Percentiles rank a stretch among this genome's conserved stretches.
Evolutionary conservation across 2,113 vertebrate genomes (phyloP).

Genomic region (Euleptes europaea): DNA sequence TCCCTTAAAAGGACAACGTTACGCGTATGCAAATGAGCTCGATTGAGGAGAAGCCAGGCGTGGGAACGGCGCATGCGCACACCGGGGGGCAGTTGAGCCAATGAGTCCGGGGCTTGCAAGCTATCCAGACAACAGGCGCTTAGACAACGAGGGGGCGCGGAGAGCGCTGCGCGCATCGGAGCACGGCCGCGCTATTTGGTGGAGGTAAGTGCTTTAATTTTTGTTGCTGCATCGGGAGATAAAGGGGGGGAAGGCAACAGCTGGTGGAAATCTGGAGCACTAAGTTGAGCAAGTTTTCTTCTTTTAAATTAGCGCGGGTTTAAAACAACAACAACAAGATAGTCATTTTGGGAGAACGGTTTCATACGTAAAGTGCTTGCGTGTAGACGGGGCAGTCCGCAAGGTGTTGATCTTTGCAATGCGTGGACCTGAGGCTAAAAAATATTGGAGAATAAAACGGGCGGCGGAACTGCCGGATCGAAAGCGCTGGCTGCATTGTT

Average conservation of each 20-base stretch:
- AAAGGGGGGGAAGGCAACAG: neutral
- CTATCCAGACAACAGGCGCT: constrained; percentile 45
- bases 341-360: neutral
- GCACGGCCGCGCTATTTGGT: neutral
- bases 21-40: constrained; percentile 74
- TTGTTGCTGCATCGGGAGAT: neutral
- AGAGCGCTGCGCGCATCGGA: neutral
- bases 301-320: neutral
- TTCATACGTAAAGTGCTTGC: neutral
- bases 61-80: constrained; percentile 82
- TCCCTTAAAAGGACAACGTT: constrained; percentile 85
- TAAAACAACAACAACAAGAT: neutral
- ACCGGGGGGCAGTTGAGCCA: neutral
- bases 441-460: too few species aligned
- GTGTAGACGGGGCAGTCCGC: too few species aligned
- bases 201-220: neutral
- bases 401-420: too few species aligned
- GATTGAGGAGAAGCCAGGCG: constrained; percentile 86
- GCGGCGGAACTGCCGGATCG: neutral
- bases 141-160: constrained; percentile 42
- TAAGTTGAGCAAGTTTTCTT: neutral
- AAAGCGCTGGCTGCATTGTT: constrained; percentile 22
- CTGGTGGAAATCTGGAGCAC: rapidly evolving
- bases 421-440: too few species aligned
- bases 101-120: neutral